Conservation (phyloP, 2,113 vertebrate genomes). For the Sapajus apella region DNA sequence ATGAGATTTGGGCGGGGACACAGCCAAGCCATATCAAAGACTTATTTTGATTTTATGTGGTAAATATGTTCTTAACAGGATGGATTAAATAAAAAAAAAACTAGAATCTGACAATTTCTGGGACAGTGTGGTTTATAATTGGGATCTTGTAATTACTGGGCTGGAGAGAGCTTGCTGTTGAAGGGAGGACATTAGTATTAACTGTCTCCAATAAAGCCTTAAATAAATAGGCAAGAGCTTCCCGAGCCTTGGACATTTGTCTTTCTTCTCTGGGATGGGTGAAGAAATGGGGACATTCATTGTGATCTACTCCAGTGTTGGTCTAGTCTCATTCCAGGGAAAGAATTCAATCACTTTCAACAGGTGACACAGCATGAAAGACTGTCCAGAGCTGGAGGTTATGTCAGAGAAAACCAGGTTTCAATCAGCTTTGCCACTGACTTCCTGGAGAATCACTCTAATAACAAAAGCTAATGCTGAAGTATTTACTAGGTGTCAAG, state of each 20-base stretch:
- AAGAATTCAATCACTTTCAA: neutral
- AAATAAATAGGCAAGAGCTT: neutral
- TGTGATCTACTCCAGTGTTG: neutral
- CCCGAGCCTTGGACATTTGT: neutral
- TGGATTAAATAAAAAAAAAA: neutral
- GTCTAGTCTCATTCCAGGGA: neutral
- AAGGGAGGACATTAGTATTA: neutral
- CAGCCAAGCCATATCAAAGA: neutral
- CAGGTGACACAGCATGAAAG: neutral
- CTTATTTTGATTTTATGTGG: neutral
- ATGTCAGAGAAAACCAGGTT: neutral
- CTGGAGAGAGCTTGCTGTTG: neutral
- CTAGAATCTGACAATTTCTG: slow-evolving; percentile 3
- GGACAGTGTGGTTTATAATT: neutral
- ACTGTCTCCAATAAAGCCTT: neutral
- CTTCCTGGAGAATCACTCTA: neutral
- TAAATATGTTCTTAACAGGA: neutral
- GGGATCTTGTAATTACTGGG: neutral
- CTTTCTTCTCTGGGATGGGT: neutral
- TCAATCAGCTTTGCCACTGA: neutral
- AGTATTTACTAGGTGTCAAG: neutral
- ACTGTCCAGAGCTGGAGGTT: neutral
- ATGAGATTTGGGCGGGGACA: too few species aligned
- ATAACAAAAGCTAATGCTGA: neutral
- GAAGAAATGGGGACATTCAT: neutral